Evolutionary conservation across 2,797 vertebrate species (phyloP).

Genomic region (Sylvilagus floridanus): DNA sequence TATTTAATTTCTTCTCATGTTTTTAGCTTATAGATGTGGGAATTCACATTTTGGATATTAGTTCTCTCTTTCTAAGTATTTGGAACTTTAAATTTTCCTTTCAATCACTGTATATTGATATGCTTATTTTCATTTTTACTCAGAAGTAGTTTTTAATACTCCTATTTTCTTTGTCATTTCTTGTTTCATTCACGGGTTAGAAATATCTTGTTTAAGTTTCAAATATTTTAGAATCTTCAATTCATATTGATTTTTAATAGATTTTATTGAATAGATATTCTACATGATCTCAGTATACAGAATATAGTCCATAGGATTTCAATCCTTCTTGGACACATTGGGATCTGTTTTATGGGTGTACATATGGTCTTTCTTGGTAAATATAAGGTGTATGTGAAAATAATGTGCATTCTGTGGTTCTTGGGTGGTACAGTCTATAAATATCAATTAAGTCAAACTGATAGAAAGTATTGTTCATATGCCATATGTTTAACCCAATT

Average conservation of each 20-base stretch:
- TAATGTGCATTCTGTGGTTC: not conserved
- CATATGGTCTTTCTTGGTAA: not conserved
- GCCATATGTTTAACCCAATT: not conserved
- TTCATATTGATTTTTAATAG: conserved; percentile 28
- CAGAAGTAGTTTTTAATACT: conserved; percentile 3
- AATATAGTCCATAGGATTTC: not conserved
- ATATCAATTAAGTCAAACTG: not conserved
- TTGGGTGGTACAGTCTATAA: not conserved
- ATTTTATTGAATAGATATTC: not conserved
- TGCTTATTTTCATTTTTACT: conserved; percentile 4
- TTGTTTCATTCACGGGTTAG: not conserved
- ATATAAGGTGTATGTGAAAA: not conserved
- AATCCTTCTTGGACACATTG: not conserved
- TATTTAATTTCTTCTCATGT: not conserved
- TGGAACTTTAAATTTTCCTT: not conserved
- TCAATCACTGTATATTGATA: not conserved
- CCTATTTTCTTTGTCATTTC: not conserved
- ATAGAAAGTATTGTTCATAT: not conserved
- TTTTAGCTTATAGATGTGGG: not conserved
- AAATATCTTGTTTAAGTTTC: not conserved
- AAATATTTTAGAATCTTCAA: not conserved
- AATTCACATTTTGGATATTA: not conserved
- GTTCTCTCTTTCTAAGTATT: not conserved
- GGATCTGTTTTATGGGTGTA: not conserved
- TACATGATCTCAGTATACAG: not conserved